Evolutionary conservation across 1,140 invertebrate genomes (phyloP).

Genomic region (Vanessa tameamea): DNA sequence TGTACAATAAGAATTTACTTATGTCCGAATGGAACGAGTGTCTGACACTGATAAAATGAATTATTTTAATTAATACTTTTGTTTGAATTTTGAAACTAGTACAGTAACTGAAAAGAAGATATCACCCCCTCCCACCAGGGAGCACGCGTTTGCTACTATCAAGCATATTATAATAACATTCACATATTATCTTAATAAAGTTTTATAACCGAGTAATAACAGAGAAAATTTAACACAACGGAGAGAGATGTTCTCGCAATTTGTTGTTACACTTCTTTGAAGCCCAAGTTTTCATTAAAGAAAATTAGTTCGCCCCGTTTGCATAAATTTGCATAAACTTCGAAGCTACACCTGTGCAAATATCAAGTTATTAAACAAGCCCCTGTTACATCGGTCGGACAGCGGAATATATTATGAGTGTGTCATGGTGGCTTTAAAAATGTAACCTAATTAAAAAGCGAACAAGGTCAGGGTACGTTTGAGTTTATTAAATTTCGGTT

Average conservation of each 20-base stretch:
- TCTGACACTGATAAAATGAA: too few relatives aligned
- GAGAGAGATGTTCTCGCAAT: neutral
- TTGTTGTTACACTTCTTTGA: conserved; percentile 24
- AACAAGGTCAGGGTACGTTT: neutral
- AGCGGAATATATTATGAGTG: conserved; percentile 18
- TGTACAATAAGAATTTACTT: too few relatives aligned
- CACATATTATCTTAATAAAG: neutral
- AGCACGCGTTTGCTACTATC: too few relatives aligned
- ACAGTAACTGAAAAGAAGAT: too few relatives aligned
- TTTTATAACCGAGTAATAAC: neutral
- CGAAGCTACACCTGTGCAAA: conserved; percentile 29
- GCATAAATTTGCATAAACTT: conserved; percentile 33
- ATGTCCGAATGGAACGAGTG: too few relatives aligned
- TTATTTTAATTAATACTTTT: too few relatives aligned
- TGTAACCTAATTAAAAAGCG: neutral
- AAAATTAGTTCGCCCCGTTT: conserved; percentile 32
- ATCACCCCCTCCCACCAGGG: too few relatives aligned
- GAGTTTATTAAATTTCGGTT: neutral
- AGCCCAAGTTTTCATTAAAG: conserved; percentile 31
- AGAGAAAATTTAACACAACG: neutral
- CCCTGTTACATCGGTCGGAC: neutral
- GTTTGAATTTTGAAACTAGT: too few relatives aligned
- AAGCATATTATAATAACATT: too few relatives aligned
- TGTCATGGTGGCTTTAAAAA: conserved; percentile 10
- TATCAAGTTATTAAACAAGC: conserved; percentile 33